Conservation (phyloP, 2,888 invertebrate species). For the Cephus sareptanus region DNA sequence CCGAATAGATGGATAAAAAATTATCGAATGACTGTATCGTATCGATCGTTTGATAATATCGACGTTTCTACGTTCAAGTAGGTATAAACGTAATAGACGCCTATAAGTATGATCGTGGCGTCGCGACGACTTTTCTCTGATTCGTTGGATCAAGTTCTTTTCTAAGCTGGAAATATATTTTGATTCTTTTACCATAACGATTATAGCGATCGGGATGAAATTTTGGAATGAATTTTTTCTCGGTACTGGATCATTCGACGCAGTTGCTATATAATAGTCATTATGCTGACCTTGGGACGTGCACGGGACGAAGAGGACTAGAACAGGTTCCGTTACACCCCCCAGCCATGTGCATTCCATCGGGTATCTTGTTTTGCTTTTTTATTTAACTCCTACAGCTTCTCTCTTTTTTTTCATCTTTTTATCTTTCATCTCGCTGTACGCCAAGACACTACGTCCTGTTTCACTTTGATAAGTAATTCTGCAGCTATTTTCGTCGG, state of each 20-base stretch:
- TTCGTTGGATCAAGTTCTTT: background rate
- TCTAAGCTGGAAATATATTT: background rate
- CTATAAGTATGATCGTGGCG: no score
- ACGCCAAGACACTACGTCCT: background rate
- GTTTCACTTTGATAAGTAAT: background rate
- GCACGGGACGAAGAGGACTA: constrained; percentile 36
- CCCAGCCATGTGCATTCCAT: constrained; percentile 38
- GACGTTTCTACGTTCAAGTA: no score
- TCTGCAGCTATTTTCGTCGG: background rate
- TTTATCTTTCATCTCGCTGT: constrained; percentile 10
- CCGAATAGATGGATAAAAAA: no score
- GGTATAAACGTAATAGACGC: no score
- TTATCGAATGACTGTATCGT: no score
- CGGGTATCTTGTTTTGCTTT: constrained; percentile 26
- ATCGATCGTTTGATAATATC: no score
- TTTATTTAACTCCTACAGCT: constrained; percentile 1
- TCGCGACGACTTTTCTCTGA: background rate
- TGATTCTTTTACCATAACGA: background rate
- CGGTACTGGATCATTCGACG: background rate
- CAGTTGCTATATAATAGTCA: constrained; percentile 12
- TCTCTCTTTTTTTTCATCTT: constrained; percentile 18
- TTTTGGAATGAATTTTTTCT: background rate
- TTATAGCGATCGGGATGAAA: background rate
- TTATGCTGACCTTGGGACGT: constrained; percentile 41
- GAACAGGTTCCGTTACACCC: constrained; percentile 54